Conservation (phyloP, 2,797 vertebrate species). For the Meda fulgida region DNA sequence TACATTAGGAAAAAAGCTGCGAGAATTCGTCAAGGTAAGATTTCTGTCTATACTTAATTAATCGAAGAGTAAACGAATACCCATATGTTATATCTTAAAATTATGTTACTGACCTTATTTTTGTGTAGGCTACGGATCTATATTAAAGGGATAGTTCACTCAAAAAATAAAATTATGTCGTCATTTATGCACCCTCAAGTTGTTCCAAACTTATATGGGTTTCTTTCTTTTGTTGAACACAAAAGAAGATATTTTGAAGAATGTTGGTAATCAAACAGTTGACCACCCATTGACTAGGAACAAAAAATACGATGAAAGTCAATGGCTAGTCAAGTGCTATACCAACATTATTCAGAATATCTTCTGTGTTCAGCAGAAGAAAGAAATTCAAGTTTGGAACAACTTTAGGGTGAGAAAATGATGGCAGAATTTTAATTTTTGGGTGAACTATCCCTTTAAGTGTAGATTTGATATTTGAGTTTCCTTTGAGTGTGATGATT, state of each 20-base stretch:
- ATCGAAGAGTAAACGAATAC: not conserved
- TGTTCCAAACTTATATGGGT: not conserved
- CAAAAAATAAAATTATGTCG: not conserved
- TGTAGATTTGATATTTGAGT: not conserved
- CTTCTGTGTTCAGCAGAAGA: not conserved
- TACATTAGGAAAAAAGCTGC: slow-evolving; percentile 71
- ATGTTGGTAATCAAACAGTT: not conserved
- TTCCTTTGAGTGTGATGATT: not conserved
- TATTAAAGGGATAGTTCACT: not conserved
- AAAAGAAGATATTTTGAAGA: not conserved
- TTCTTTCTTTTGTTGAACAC: not conserved
- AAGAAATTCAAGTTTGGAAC: not conserved
- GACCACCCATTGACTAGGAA: not conserved
- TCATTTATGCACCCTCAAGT: not conserved
- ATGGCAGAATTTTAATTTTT: not conserved
- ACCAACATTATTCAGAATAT: not conserved
- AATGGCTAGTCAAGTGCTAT: not conserved
- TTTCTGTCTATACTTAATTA: not conserved
- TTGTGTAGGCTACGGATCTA: slow-evolving; percentile 12
- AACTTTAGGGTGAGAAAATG: not conserved
- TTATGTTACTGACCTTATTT: not conserved
- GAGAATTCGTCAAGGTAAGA: slow-evolving; percentile 40
- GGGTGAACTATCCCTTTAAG: not conserved
- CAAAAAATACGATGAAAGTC: not conserved
- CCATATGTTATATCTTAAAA: not conserved